These are phyloP conservation scores for Pangasius djambal DNA, from an alignment of 2,797 vertebrate species.

Conservation along the genomic window DNA sequence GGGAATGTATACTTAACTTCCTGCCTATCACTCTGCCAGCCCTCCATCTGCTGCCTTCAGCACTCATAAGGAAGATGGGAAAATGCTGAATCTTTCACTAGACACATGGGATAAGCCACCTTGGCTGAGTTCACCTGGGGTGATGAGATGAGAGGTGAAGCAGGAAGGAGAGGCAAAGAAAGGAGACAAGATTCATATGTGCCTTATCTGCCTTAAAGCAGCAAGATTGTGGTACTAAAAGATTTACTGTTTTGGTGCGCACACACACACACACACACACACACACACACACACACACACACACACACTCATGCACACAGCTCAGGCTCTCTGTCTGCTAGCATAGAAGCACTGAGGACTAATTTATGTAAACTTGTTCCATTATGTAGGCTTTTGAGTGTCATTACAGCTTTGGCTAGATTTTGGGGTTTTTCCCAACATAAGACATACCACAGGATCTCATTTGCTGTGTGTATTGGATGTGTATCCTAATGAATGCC, in stretches of 20 bases:
- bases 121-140: conserved; percentile 73
- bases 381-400: conserved; percentile 79
- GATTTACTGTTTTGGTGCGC: conserved; percentile 71
- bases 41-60: conserved; percentile 77
- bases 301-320: conserved; percentile 16
- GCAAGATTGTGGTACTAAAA: conserved; percentile 66
- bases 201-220: conserved; percentile 62
- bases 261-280: conserved; percentile 68
- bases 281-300: conserved; percentile 58
- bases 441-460: conserved; percentile 72
- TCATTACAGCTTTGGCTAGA: conserved; percentile 74
- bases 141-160: conserved; percentile 11
- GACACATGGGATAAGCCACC: conserved; percentile 70
- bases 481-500: conserved; percentile 81
- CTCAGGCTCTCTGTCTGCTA: conserved; percentile 67
- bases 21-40: conserved; percentile 76
- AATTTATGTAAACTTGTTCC: conserved; percentile 82
- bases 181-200: not conserved
- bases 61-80: conserved; percentile 82
- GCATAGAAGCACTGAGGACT: conserved; percentile 72
- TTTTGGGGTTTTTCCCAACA: conserved; percentile 69
- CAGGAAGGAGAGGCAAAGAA: conserved; percentile 1
- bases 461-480: conserved; percentile 79
- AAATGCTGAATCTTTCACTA: conserved; percentile 71
- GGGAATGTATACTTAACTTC: conserved; percentile 82